A percentile compares a stretch with the other conserved stretches of the same genome.
Evolutionary conservation across 2,888 invertebrate genomes (phyloP).

Genomic region (Patella caerulea): DNA sequence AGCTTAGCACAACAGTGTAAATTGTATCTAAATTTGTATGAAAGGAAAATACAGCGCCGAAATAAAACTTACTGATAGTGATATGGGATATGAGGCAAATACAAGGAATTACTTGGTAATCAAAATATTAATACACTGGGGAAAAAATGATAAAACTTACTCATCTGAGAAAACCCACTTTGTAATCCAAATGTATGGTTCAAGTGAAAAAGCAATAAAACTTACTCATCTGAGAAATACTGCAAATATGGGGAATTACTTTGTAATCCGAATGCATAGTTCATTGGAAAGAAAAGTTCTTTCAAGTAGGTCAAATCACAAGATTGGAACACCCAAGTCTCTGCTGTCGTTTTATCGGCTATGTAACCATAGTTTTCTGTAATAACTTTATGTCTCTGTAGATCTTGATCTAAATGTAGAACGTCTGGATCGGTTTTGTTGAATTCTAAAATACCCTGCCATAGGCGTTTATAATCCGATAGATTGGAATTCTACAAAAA

Average conservation of each 20-base stretch:
- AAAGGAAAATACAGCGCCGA: too few relatives aligned
- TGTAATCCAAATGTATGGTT: too few relatives aligned
- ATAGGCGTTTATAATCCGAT: slow-evolving; percentile 41
- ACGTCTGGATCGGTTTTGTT: slow-evolving; percentile 46
- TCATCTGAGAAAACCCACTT: too few relatives aligned
- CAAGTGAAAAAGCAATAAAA: too few relatives aligned
- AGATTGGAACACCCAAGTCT: slow-evolving; percentile 44
- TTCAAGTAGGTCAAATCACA: slow-evolving; percentile 57
- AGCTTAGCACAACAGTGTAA: too few relatives aligned
- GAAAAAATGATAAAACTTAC: slow-evolving; percentile 31
- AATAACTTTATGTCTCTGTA: slow-evolving; percentile 47
- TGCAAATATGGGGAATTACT: slow-evolving; percentile 55
- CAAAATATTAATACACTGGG: slow-evolving; percentile 55
- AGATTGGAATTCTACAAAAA: slow-evolving; percentile 41
- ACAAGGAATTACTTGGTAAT: slow-evolving; percentile 58
- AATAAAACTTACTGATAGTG: slow-evolving; percentile 56
- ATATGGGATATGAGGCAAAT: slow-evolving; percentile 48
- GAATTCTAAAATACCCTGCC: slow-evolving; percentile 37
- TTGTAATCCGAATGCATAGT: slow-evolving; percentile 57
- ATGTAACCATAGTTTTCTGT: slow-evolving; percentile 41
- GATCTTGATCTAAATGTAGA: slow-evolving; percentile 32
- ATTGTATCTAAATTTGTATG: too few relatives aligned
- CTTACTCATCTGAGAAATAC: slow-evolving; percentile 56
- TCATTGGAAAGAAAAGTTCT: slow-evolving; percentile 53
- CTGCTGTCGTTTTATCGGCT: slow-evolving; percentile 50